Conservation (phyloP, 2,888 invertebrate genomes). For the Allygus modestus region DNA sequence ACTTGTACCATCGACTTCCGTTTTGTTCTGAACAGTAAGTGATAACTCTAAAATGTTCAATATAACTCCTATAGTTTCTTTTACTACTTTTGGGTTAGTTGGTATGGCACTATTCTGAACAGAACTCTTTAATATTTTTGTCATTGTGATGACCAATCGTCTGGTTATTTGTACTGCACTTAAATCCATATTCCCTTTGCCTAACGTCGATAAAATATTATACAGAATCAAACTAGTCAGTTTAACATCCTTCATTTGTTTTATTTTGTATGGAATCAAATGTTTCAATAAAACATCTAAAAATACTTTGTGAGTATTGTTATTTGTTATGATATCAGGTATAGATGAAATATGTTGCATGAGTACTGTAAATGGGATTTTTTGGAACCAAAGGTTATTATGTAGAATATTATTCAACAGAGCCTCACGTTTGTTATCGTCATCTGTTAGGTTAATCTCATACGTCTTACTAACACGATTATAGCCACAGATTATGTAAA, state of each 20-base stretch:
- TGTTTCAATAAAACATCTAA: background rate
- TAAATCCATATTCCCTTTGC: background rate
- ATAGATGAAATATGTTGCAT: background rate
- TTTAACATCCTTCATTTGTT: background rate
- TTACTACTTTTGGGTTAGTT: background rate
- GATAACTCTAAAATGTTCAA: background rate
- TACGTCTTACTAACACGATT: background rate
- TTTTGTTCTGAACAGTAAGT: background rate
- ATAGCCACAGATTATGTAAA: background rate
- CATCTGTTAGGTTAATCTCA: background rate
- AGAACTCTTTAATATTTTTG: background rate
- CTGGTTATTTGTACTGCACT: background rate
- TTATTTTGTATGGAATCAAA: background rate
- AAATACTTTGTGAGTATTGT: background rate
- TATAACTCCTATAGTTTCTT: background rate
- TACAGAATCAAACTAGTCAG: background rate
- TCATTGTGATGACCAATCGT: background rate
- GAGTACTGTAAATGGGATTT: background rate
- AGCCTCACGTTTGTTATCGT: background rate
- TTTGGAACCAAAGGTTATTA: background rate
- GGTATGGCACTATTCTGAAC: background rate
- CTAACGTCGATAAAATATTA: background rate
- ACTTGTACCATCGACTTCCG: background rate
- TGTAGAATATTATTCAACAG: background rate
- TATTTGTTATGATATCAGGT: slow-evolving; percentile 11